These are phyloP conservation scores for Paralvinella palmiformis DNA, from an alignment of 1,140 invertebrate genomes.

Conservation along the genomic window DNA sequence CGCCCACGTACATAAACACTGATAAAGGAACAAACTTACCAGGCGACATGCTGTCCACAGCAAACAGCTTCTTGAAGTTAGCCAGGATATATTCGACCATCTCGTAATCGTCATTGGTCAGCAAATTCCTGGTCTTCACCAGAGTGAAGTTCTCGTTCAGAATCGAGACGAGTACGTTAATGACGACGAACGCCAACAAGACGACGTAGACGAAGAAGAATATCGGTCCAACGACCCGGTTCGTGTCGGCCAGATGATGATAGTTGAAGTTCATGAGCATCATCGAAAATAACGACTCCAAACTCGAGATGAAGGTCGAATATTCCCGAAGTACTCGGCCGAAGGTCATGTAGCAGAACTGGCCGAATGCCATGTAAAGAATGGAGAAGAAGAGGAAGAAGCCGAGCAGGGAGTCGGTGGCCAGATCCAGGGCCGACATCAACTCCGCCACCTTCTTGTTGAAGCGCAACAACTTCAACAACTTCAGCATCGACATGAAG, in stretches of 20 bases:
- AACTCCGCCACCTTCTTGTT: constrained; percentile 39
- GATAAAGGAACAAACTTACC: too few relatives aligned
- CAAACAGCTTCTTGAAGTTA: too few relatives aligned
- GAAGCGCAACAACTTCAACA: constrained; percentile 49
- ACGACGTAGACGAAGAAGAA: background rate
- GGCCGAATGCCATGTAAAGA: constrained; percentile 32
- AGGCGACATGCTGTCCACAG: too few relatives aligned
- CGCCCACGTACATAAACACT: too few relatives aligned
- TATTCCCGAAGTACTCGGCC: constrained; percentile 25
- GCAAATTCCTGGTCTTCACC: background rate
- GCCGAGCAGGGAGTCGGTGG: constrained; percentile 25
- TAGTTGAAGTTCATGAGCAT: too few relatives aligned
- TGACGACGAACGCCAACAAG: background rate
- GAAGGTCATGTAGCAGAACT: constrained; percentile 31
- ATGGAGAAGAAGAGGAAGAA: constrained; percentile 37
- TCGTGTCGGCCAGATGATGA: background rate
- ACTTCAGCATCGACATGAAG: constrained; percentile 49
- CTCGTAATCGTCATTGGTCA: background rate
- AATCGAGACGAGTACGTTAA: background rate
- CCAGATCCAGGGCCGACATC: constrained; percentile 25
- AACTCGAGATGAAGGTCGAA: constrained; percentile 27
- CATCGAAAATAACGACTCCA: too few relatives aligned
- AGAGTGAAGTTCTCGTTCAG: background rate
- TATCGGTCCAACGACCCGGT: background rate
- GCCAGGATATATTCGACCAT: background rate